These are phyloP conservation scores for Auanema freiburgensis DNA, from an alignment of 2,888 invertebrate species.

Conservation along the genomic window DNA sequence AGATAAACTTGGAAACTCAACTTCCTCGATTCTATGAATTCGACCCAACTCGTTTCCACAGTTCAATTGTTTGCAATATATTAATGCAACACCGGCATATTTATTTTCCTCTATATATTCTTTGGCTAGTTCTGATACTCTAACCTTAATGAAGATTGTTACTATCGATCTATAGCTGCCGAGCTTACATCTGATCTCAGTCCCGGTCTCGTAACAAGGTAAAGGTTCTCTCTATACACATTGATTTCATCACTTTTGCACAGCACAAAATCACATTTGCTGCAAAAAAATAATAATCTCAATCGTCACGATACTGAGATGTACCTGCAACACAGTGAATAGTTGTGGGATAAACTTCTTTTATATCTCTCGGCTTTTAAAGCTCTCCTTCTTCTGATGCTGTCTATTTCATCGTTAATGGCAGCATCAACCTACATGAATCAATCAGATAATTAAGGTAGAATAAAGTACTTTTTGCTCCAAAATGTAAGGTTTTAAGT, in stretches of 20 bases:
- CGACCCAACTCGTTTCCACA: slow-evolving; percentile 12
- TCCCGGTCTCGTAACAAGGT: slow-evolving; percentile 20
- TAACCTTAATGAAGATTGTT: too few species aligned
- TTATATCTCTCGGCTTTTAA: too few species aligned
- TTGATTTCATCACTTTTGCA: slow-evolving; percentile 23
- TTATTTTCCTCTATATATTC: not conserved
- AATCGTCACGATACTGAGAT: not conserved
- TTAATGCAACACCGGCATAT: not conserved
- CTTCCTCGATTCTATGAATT: slow-evolving; percentile 4
- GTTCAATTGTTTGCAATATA: not conserved
- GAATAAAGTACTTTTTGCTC: not conserved
- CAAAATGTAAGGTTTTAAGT: not conserved
- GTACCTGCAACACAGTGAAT: too few species aligned
- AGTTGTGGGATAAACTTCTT: too few species aligned
- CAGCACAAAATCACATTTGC: slow-evolving; percentile 25
- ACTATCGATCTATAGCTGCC: too few species aligned
- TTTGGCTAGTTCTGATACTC: not conserved
- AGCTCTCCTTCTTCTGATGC: not conserved
- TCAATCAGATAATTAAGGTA: too few species aligned
- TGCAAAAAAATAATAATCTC: slow-evolving; percentile 1
- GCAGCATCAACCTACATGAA: not conserved
- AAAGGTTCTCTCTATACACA: slow-evolving; percentile 17
- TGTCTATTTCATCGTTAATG: not conserved
- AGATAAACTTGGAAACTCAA: slow-evolving; percentile 8
- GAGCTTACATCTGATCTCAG: too few species aligned